Evolutionary conservation across 2,888 invertebrate species (phyloP), one percentile per base, ranked within the genome.

Genomic region (Agrotis segetum): DNA sequence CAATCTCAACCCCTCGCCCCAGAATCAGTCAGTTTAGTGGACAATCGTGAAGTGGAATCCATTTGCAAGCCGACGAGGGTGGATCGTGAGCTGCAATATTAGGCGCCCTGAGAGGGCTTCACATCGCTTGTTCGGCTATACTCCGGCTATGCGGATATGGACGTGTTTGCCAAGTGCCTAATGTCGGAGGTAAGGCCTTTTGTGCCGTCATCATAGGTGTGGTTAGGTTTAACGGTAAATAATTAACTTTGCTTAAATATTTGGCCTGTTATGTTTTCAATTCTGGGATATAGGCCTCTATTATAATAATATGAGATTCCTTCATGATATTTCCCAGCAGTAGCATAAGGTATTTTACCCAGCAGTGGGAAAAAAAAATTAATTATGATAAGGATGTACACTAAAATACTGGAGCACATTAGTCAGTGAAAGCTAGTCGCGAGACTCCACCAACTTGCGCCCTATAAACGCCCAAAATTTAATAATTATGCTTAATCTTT

Each of bases 1-100:
- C 19, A 59, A 62, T 50, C 7, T 69, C 60, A 47, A 29, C n/a
- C 4, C 3, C 2, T 9, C 11, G 11, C 2, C 3, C n/a, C 84
- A 82, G 84, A 84, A 84, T 84, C 87, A 77, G 47, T 13, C 73
- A 66, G 62, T 66, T 56, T 62, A 64, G 72, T 82, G 86, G 88
- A 85, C 88, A 83, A 84, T 85, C 79, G 78, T 76, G 77, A 82
- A 89, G 87, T 86, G 88, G 85, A 83, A 83, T 85, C 88, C 88
- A 89, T 89, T 89, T 88, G 87, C 88, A 83, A 73, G 59, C 59
- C 62, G 56, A 40, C 49, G 71, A 79, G 75, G 73, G 63, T 52
- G 69, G 72, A 58, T 64, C 78, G 68, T 60, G 71, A 74, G 72
- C 79, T 74, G 83, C 84, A 79, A 84, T 84, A 83, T 84, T 82